Conservation (phyloP, 2,888 invertebrate species). For the Chironomus tentans region DNA sequence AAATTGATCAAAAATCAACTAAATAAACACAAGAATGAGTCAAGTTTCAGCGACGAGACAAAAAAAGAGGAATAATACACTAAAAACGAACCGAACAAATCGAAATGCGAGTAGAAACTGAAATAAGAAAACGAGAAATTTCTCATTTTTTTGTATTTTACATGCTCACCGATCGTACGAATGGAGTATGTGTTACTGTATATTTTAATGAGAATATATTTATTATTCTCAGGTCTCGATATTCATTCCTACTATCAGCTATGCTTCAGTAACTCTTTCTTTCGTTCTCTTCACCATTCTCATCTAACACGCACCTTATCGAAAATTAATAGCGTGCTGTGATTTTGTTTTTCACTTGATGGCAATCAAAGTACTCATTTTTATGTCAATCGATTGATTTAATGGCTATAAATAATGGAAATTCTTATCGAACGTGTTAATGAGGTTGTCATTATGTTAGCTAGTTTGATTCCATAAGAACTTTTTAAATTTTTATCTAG, state of each 20-base stretch:
- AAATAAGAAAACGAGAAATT: conserved; percentile 3
- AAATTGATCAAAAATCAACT: background rate
- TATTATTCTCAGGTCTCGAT: background rate
- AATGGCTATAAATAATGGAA: no score
- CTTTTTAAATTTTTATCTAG: no score
- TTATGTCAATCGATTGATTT: no score
- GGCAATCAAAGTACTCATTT: no score
- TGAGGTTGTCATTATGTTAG: no score
- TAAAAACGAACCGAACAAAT: background rate
- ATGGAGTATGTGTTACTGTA: background rate
- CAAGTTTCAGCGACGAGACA: background rate
- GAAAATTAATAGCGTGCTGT: no score
- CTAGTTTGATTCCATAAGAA: no score
- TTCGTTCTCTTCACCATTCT: no score
- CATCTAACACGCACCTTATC: no score
- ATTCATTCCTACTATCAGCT: background rate
- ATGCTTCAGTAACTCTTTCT: no score
- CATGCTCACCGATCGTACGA: background rate
- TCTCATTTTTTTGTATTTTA: background rate
- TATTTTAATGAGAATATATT: background rate
- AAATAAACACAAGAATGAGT: background rate
- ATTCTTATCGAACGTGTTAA: no score
- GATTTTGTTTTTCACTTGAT: no score
- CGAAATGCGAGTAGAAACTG: background rate
- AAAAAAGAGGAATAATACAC: background rate